phyloP scores from a whole-genome alignment of 2,113 vertebrate species.

The Alethe diademata region DNA sequence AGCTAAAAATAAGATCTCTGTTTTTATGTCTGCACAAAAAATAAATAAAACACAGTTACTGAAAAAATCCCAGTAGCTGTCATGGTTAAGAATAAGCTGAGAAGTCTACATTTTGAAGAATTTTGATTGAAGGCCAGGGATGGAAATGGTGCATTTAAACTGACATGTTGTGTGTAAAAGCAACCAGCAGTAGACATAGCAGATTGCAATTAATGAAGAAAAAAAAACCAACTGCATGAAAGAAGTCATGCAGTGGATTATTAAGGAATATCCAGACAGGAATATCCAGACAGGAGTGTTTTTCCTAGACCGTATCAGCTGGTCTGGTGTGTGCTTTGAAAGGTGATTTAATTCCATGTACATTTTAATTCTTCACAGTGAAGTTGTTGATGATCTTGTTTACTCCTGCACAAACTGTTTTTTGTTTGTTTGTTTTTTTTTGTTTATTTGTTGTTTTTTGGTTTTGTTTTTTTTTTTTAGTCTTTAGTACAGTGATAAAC shows the following conservation, averaged over 20 bases:
- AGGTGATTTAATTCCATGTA: not conserved
- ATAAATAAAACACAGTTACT: not conserved
- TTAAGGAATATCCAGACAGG: not conserved
- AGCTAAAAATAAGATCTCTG: conserved; percentile 8
- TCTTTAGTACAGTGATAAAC: not conserved
- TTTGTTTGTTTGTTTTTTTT: not conserved
- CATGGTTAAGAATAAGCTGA: not conserved
- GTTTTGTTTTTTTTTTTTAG: not conserved
- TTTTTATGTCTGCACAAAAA: not conserved
- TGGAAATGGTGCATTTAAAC: not conserved
- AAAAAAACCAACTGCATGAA: not conserved
- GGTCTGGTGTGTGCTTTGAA: not conserved
- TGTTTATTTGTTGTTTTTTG: not conserved
- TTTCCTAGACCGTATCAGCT: not conserved
- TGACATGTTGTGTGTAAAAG: not conserved
- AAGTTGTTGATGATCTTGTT: not conserved
- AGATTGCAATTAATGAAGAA: not conserved
- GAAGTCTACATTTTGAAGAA: not conserved
- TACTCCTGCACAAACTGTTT: not conserved
- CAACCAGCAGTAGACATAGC: not conserved
- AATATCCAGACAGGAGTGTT: not conserved
- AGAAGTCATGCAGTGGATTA: not conserved
- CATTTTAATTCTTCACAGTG: not conserved
- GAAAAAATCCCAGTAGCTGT: not conserved
- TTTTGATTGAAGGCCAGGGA: not conserved